Percentiles rank a stretch among this genome's conserved stretches.
Conservation (phyloP, 1,140 invertebrate species). For the Oryctes rhinoceros region DNA sequence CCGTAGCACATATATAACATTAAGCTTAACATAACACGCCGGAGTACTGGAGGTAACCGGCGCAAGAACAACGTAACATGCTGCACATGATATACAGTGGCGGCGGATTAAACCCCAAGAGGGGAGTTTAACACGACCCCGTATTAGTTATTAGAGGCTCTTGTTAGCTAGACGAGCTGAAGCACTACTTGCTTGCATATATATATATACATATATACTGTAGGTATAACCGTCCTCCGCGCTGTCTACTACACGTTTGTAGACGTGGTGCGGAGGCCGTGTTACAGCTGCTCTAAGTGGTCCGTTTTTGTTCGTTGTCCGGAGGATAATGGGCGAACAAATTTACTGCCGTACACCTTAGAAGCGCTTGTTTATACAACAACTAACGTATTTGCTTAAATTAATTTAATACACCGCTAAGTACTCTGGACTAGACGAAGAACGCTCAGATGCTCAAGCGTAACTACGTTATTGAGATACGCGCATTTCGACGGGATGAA, state of each 20-base stretch:
- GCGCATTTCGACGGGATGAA: too few relatives aligned
- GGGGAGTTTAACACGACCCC: constrained; percentile 52
- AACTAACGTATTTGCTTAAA: constrained; percentile 25
- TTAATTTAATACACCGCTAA: constrained; percentile 20
- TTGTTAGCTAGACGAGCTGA: constrained; percentile 47
- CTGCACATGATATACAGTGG: constrained; percentile 51
- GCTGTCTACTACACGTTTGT: neutral
- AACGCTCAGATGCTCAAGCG: neutral
- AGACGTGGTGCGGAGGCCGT: neutral
- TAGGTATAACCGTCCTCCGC: constrained; percentile 43
- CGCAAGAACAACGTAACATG: constrained; percentile 49
- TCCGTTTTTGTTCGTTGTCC: constrained; percentile 28
- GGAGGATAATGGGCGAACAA: constrained; percentile 1
- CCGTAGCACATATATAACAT: constrained; percentile 51
- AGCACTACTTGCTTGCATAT: constrained; percentile 49
- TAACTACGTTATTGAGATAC: too few relatives aligned
- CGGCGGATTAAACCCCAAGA: constrained; percentile 51
- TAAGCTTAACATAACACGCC: constrained; percentile 47
- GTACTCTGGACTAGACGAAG: neutral
- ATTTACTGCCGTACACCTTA: constrained; percentile 21
- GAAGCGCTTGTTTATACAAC: constrained; percentile 23
- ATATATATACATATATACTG: constrained; percentile 37
- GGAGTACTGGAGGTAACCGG: constrained; percentile 45
- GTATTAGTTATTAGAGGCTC: constrained; percentile 52
- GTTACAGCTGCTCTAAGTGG: constrained; percentile 26